Base-by-base conservation (phyloP, 2,113 vertebrate genomes). In the Neopipo cinnamomea region DNA sequence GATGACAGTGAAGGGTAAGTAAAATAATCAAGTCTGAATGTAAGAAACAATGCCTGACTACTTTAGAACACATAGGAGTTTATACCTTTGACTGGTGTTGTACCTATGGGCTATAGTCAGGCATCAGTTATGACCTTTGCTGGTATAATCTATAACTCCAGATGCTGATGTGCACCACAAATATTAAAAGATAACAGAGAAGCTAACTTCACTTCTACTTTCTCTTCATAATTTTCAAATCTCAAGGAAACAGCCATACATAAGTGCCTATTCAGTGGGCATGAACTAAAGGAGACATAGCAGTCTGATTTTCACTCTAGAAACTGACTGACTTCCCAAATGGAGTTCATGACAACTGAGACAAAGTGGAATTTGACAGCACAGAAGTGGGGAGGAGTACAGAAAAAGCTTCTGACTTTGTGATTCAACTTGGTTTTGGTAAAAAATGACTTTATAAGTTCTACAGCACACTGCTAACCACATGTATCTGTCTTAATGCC, bases 291-390 rank as follows among this genome's bases (percentile, higher is more conserved):
- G 83, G 35, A 96, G 50, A 85, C 3, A 23, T 22, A 92, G 21
- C 31, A 91, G 42, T 50, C 77, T 88, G 28, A 16, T 93, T 95
- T 95, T 33, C 22, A 70, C 42, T 50, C 24, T 53, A 56, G 75
- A 96, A 91, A 81, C 56, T 81, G 41, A 59, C 50, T 94, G 73
- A 83, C 33, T 96, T 97, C 70, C 39, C 67, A 97, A 94, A 91
- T 67, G n/a, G 5, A 85, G 66, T 90, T 96, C 86, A 90, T 52
- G 67, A 65, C 19, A 93, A 42, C 58, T 2, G 20, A 59, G 44
- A 61, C 42, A 97, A 96, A 94, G 91, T 85, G 90, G 62, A 97
- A 96, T 97, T 96, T 17, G 1, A 27, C 52, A 75, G 8, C 24
- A 80, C 8, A 58, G 6, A 18, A 68, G 4, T n/a, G 5, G 24